Percentiles rank a stretch among this genome's conserved stretches.
Evolutionary conservation across 2,113 vertebrate genomes (phyloP).

Genomic region (Microtus ochrogaster): DNA sequence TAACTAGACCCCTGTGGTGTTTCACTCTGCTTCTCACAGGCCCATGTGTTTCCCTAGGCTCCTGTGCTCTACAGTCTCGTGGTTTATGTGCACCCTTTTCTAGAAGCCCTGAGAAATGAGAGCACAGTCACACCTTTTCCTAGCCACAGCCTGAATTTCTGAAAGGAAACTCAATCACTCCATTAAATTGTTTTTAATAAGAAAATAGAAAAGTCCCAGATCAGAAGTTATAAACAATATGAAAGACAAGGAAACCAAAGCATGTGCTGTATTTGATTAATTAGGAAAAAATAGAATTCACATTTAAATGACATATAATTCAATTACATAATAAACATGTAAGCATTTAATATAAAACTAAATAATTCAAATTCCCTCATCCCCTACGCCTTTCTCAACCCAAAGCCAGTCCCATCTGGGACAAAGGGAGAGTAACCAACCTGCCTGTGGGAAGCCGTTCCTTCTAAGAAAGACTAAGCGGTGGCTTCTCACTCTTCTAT

Average conservation of each 20-base stretch:
- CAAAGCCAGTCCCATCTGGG: neutral
- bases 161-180: neutral
- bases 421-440: neutral
- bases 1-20: neutral
- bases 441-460: no score
- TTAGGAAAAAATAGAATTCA: conserved; percentile 21
- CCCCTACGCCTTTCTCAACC: neutral
- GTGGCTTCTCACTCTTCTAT: neutral
- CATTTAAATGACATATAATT: neutral
- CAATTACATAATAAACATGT: neutral
- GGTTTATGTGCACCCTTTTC: neutral
- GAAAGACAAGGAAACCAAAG: neutral
- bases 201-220: neutral
- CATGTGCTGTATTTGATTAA: neutral
- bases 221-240: neutral
- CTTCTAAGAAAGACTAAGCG: neutral
- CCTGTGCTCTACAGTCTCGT: neutral
- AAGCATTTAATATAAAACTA: neutral
- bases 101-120: neutral
- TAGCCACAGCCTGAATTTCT: neutral
- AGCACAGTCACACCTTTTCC: neutral
- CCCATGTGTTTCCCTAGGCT: neutral
- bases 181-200: neutral
- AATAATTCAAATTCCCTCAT: neutral
- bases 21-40: neutral